These are phyloP conservation scores for Euclidia mi DNA, from an alignment of 2,888 invertebrate genomes.

Conservation along the genomic window DNA sequence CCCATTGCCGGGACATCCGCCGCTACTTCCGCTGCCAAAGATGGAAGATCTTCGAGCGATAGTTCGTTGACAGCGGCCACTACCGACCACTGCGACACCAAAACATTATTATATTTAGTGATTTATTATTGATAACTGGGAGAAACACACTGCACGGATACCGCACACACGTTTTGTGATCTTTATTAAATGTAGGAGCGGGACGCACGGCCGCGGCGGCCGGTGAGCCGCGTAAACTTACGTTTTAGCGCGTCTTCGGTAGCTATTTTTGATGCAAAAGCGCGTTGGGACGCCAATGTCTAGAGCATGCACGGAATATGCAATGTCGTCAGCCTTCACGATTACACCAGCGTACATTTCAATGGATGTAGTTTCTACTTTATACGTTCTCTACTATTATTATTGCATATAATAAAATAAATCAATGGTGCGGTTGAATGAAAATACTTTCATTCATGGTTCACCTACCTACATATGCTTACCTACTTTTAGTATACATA, in stretches of 20 bases:
- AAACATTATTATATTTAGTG: constrained; percentile 69
- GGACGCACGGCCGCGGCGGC: constrained; percentile 77
- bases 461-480: too few species aligned
- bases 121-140: constrained; percentile 57
- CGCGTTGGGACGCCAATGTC: constrained; percentile 89
- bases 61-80: constrained; percentile 84
- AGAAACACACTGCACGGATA: constrained; percentile 48
- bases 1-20: constrained; percentile 89
- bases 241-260: constrained; percentile 84
- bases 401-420: not conserved
- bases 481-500: too few species aligned
- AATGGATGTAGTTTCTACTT: constrained; percentile 43
- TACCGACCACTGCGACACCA: constrained; percentile 58
- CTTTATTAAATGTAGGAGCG: constrained; percentile 51
- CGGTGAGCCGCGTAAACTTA: constrained; percentile 84
- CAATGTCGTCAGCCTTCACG: constrained; percentile 87
- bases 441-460: too few species aligned
- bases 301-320: constrained; percentile 90
- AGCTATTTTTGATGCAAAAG: constrained; percentile 90
- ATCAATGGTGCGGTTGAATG: too few species aligned
- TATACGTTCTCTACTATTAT: constrained; percentile 2
- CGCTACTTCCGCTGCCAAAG: constrained; percentile 89
- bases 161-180: constrained; percentile 54
- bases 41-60: constrained; percentile 84
- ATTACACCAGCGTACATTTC: constrained; percentile 67